Base-by-base conservation (phyloP, 1,140 invertebrate genomes). In the Olivierus martensii region DNA sequence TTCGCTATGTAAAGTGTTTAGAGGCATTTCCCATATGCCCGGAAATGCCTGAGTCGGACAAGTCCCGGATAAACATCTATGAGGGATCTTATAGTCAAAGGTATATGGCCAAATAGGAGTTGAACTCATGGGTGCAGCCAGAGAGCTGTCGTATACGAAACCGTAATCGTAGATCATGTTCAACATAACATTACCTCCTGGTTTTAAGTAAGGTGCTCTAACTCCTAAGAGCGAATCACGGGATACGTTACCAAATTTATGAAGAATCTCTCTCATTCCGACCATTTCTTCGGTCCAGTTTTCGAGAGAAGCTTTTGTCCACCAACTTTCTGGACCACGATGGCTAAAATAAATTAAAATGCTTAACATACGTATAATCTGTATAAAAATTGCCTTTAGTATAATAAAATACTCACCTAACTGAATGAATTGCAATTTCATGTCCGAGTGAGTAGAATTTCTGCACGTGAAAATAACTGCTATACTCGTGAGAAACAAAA, bases 211-310 rank as follows among this genome's bases (percentile, higher is more conserved):
- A 0, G 91, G 91, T 1, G 89, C 87, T 17, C 91, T 75, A 49
- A 93, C 77, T 17, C 71, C 71, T 5, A 65, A 53, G 55, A 68
- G 49, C 57, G 61, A 53, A 11, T 63, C 39, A 64, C 91, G 86
- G 36, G 86, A 87, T 61, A 94, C 88, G 69, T 92, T 91, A 37
- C 87, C 84, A 63, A 91, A 93, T 53, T 84, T 76, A 69, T 90
- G 84, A 47, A 88, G 75, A 64, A 89, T 89, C 47, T 70, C 69
- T 61, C 89, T 76, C 37, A 80, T 84, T n/a, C 90, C 91, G 28
- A 87, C 88, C 86, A 95, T 94, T 71, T 96, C 90, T 59, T 89
- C 87, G 12, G 92, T 71, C 88, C 87, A 93, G 65, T 91, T 85
- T 61, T 93, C 87, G 67, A 90, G 90, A 35, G 75, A 79, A 19